These are phyloP conservation scores for Potamilus streckersoni DNA, from an alignment of 1,140 invertebrate species.

Conservation along the genomic window DNA sequence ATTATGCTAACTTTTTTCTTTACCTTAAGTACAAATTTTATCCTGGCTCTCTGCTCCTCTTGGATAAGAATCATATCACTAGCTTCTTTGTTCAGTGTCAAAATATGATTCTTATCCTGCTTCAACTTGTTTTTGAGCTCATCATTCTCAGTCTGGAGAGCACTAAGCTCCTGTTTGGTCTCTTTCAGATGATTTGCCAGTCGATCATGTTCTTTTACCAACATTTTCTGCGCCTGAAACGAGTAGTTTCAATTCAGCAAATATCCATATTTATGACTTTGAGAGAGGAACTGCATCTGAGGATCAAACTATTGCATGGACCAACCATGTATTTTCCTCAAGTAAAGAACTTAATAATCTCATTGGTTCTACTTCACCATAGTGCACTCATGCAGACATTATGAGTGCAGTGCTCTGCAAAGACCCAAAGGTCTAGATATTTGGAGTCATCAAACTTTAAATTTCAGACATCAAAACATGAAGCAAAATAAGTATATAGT, in stretches of 20 bases:
- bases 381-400: too few relatives aligned
- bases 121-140: constrained; percentile 22
- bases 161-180: constrained; percentile 31
- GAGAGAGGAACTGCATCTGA: not conserved
- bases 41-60: constrained; percentile 39
- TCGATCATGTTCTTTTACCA: constrained; percentile 43
- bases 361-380: too few relatives aligned
- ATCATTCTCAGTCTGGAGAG: constrained; percentile 20
- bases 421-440: too few relatives aligned
- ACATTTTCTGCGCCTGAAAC: constrained; percentile 37
- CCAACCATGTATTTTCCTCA: too few relatives aligned
- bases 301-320: too few relatives aligned
- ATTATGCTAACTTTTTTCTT: not conserved
- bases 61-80: constrained; percentile 45
- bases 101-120: constrained; percentile 20
- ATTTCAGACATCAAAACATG: too few relatives aligned
- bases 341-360: too few relatives aligned
- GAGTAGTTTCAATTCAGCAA: not conserved
- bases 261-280: not conserved
- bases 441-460: constrained; percentile 12
- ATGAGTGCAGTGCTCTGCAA: too few relatives aligned
- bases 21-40: constrained; percentile 36
- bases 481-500: too few relatives aligned
- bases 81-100: constrained; percentile 38
- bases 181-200: constrained; percentile 38